Evolutionary conservation across 2,888 invertebrate genomes (phyloP).

Genomic region (Drosophila stalkeri): DNA sequence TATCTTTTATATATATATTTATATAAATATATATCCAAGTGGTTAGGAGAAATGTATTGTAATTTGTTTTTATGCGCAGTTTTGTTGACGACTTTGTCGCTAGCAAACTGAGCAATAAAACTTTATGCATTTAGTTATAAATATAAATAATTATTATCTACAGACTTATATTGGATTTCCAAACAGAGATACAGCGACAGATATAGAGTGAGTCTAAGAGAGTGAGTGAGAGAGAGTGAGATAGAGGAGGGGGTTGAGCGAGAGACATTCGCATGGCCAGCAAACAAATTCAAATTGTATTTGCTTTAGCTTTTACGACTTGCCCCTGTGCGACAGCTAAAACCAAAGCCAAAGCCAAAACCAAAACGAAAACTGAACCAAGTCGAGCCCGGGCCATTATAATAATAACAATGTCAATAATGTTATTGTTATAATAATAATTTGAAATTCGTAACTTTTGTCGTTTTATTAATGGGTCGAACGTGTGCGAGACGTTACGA

Average conservation of each 20-base stretch:
- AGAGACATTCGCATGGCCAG: constrained; percentile 37
- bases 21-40: constrained; percentile 34
- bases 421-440: constrained; percentile 80
- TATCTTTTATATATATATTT: constrained; percentile 31
- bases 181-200: constrained; percentile 44
- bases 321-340: constrained; percentile 47
- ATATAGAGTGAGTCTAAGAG: constrained; percentile 16
- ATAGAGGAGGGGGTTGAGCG: not conserved
- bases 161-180: constrained; percentile 66
- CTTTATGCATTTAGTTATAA: constrained; percentile 81
- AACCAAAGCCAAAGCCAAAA: constrained; percentile 26
- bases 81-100: constrained; percentile 71
- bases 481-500: constrained; percentile 57
- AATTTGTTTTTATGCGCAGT: constrained; percentile 77
- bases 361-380: constrained; percentile 29
- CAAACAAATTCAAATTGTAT: constrained; percentile 67
- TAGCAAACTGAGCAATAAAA: constrained; percentile 66
- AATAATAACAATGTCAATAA: constrained; percentile 76
- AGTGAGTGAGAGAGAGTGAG: not conserved
- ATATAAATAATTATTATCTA: constrained; percentile 81
- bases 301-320: constrained; percentile 59
- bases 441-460: constrained; percentile 80
- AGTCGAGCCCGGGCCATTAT: constrained; percentile 49
- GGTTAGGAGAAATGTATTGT: constrained; percentile 59
- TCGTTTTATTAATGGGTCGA: constrained; percentile 80